Base-by-base conservation (phyloP, 30 jellyfish, hydroid and myxozoan genomes). In the Turritopsis rubra region DNA sequence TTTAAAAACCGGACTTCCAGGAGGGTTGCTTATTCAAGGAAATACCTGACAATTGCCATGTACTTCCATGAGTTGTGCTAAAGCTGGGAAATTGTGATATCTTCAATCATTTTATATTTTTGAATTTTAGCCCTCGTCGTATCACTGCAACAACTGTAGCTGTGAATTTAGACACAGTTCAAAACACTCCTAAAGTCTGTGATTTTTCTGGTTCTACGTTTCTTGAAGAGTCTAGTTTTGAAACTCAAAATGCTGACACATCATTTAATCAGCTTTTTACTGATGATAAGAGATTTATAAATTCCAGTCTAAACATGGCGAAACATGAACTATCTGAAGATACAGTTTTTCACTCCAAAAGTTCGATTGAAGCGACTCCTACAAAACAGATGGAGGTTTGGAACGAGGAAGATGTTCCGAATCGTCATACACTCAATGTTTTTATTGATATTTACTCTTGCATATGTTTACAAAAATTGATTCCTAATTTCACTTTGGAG, bases 121-220 rank as follows among this genome's bases (percentile, higher is more conserved):
- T n/a, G n/a, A n/a, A n/a, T 54, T 81, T 54, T 81, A 81, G 88
- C 54, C 88, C 88, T 66, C 88, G 93, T 23, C 66, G 97, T 20
- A 89, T 89, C 80, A 89, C 97, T 0, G 89, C 97, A 23, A 89
- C 97, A n/a, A 85, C 93, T n/a, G 84, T 89, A 23, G 86, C 88
- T 28, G 83, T 81, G 31, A 88, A 65, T 81, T 78, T 75, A 54
- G 88, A 75, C 18, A 26, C 60, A 17, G 52, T 88, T 17, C 73
- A 70, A 7, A 41, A 13, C 60, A 81, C 66, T 52, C 79, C 71
- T 22, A 53, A 73, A 30, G 85, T 66, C 25, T 54, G 84, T n/a
- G n/a, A n/a, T 21, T 79, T 29, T 29, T 74, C 82, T 29, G 65
- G 41, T 74, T 23, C 53, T 29, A 30, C 79, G 83, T 53, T 21